A percentile compares a stretch with the other conserved stretches of the same genome.
phyloP scores from a whole-genome alignment of 2,113 vertebrate species.

The Pampusana beccarii region DNA sequence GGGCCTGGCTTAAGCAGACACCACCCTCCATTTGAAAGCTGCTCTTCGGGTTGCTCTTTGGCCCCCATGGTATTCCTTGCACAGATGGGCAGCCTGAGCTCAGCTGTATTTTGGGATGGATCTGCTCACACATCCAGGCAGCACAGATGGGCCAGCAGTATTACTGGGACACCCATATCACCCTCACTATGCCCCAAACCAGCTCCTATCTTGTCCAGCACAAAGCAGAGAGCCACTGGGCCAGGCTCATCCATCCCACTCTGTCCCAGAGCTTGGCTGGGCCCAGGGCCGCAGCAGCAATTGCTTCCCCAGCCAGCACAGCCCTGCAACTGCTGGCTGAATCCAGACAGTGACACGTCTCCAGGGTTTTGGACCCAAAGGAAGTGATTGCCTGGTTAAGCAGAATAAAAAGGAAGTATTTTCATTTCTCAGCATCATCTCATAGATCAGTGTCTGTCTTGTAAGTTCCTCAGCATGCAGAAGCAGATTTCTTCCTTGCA shows the following conservation, averaged over 20 bases:
- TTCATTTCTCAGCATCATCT: background rate
- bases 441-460: background rate
- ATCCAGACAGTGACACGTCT: fast-evolving
- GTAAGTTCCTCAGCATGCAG: background rate
- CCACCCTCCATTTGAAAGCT: background rate
- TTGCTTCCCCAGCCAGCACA: fast-evolving
- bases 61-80: background rate
- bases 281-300: fast-evolving
- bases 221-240: background rate
- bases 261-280: no score
- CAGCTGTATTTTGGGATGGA: background rate
- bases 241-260: fast-evolving
- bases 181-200: background rate
- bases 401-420: constrained; percentile 9
- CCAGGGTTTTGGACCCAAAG: background rate
- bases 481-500: background rate
- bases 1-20: background rate
- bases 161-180: fast-evolving
- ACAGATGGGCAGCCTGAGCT: background rate
- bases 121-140: background rate
- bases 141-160: background rate
- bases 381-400: background rate
- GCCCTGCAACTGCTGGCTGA: background rate
- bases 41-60: background rate
- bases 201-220: background rate